phyloP scores from a whole-genome alignment of 1,140 invertebrate species.

The Grapholita molesta region DNA sequence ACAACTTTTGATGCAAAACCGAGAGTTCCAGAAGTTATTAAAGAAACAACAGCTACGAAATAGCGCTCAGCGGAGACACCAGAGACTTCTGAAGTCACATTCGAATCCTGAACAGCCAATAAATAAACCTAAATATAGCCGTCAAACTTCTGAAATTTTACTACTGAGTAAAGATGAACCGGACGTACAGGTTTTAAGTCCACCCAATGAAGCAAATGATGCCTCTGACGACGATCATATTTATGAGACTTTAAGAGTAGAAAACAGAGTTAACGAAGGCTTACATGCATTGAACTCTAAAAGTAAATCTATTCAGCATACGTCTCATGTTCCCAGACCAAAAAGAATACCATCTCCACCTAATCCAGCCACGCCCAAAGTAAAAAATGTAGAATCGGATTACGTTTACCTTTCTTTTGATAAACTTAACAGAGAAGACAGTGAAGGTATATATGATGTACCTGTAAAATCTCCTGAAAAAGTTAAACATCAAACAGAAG shows the following conservation, averaged over 20 bases:
- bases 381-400: conserved; percentile 59
- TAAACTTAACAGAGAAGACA: conserved; percentile 52
- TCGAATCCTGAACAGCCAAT: conserved; percentile 72
- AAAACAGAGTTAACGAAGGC: conserved; percentile 44
- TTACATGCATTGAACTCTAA: conserved; percentile 49
- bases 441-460: conserved; percentile 70
- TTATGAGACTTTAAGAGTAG: conserved; percentile 71
- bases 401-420: conserved; percentile 75
- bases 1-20: conserved; percentile 89
- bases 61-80: conserved; percentile 77
- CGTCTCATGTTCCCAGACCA: conserved; percentile 35
- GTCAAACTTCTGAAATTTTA: conserved; percentile 70
- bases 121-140: conserved; percentile 67
- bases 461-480: conserved; percentile 65
- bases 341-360: conserved; percentile 56
- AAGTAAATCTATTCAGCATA: conserved; percentile 60
- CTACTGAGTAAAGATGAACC: conserved; percentile 27
- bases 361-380: conserved; percentile 24
- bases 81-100: conserved; percentile 76
- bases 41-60: conserved; percentile 83
- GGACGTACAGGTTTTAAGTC: conserved; percentile 30
- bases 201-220: conserved; percentile 25
- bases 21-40: conserved; percentile 88
- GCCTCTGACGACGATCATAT: conserved; percentile 79
- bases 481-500: conserved; percentile 34